A percentile compares a stretch with the other conserved stretches of the same genome.
Evolutionary conservation across 2,888 invertebrate genomes (phyloP).

Genomic region (Orgyia antiqua): DNA sequence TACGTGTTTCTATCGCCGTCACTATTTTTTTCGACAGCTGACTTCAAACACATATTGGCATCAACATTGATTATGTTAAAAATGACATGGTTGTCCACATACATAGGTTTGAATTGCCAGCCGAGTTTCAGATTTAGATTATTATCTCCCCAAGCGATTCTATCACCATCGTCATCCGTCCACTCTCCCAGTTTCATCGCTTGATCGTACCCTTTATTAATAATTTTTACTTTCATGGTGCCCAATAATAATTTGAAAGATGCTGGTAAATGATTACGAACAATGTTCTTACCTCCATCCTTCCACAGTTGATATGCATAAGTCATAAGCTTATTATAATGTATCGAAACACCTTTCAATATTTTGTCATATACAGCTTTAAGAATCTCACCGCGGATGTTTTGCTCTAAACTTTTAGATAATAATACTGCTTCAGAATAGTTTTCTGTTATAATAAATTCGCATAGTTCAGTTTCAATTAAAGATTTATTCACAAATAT

Average conservation of each 20-base stretch:
- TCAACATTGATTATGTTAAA: conserved; percentile 23
- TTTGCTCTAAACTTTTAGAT: conserved; percentile 17
- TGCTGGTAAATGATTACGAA: conserved; percentile 26
- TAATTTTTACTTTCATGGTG: conserved; percentile 24
- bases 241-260: conserved; percentile 25
- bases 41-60: not conserved
- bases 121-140: conserved; percentile 18
- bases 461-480: conserved; percentile 23
- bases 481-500: conserved; percentile 26
- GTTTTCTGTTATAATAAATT: conserved; percentile 15
- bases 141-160: conserved; percentile 28
- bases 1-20: conserved; percentile 27
- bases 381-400: conserved; percentile 6
- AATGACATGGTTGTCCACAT: conserved; percentile 21
- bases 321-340: conserved; percentile 16
- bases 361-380: conserved; percentile 21
- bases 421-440: conserved; percentile 29
- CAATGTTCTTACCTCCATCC: conserved; percentile 15
- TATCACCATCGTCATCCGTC: conserved; percentile 16
- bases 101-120: conserved; percentile 33
- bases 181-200: conserved; percentile 25
- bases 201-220: conserved; percentile 23
- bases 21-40: conserved; percentile 19
- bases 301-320: conserved; percentile 34
- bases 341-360: conserved; percentile 9